Percentiles rank a stretch among this genome's conserved stretches.
These are phyloP conservation scores for Apis dorsata DNA, from an alignment of 1,140 invertebrate species.

Conservation along the genomic window DNA sequence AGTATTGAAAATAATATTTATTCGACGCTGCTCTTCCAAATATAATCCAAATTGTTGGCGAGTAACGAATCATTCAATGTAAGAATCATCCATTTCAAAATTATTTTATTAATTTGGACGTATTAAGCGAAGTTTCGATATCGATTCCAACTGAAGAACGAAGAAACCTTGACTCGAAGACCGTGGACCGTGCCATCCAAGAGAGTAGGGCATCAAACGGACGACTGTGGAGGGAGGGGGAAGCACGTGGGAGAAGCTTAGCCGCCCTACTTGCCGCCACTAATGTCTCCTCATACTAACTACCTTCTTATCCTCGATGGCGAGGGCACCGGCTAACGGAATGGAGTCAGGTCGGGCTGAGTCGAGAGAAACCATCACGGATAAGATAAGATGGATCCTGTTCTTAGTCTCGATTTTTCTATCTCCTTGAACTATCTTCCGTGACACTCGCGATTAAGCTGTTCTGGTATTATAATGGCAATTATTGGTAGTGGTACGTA, in stretches of 20 bases:
- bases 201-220: slow-evolving; percentile 10
- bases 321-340: slow-evolving; percentile 34
- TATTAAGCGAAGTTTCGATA: background rate
- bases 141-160: background rate
- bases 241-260: slow-evolving; percentile 48
- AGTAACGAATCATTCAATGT: too few relatives aligned
- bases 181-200: background rate
- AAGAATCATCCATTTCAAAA: too few relatives aligned
- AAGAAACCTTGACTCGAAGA: background rate
- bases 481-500: too few relatives aligned
- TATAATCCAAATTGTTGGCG: too few relatives aligned
- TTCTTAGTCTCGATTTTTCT: slow-evolving; percentile 60
- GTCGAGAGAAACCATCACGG: slow-evolving; percentile 66
- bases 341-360: slow-evolving; percentile 46
- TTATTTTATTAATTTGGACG: too few relatives aligned
- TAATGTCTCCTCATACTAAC: slow-evolving; percentile 72
- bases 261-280: slow-evolving; percentile 67
- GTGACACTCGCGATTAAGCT: too few relatives aligned
- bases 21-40: too few relatives aligned
- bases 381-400: slow-evolving; percentile 70
- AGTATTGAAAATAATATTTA: too few relatives aligned
- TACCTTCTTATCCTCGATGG: slow-evolving; percentile 68
- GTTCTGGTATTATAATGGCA: too few relatives aligned
- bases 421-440: slow-evolving; percentile 1
- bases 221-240: slow-evolving; percentile 11